Base-by-base conservation (phyloP, 1,140 invertebrate genomes). In the Hypsibius dujardini region DNA sequence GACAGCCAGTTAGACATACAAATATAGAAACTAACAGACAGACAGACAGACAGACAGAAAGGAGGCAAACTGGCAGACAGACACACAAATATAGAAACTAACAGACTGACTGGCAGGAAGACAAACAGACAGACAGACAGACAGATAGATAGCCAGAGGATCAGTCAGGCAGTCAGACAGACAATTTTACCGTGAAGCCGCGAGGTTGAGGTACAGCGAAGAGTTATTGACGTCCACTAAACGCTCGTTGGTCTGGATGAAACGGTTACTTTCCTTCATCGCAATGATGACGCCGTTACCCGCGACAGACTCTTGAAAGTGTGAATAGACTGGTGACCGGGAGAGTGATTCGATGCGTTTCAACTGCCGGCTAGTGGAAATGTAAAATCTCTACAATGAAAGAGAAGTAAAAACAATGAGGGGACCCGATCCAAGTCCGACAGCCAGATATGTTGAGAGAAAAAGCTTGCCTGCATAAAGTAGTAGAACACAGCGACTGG, bases 321-420 rank as follows among this genome's bases (percentile, higher is more conserved):
- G 94, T 1, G 93, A 95, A 80, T 95, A 98, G 76, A 98, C 96
- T 0, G 95, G 95, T 7, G 93, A 97, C 69, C 93, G 84, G n/a
- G 90, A 92, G 0, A 95, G 87, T 0, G 94, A 97, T 79, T 98
- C 94, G 46, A 98, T 78, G 60, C 95, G 84, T 82, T 95, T 97
- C 71, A 98, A 79, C 78, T 98, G 95, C 46, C 95, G 81, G 1
- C 93, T 96, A 0, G 93, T 90, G 1, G 87, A 83, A 69, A 98
- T 90, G 79, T 97, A 98, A 81, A 96, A 93, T 74, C 90, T 86
- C 85, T 96, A 86, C 40, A 81, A 76, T 28, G 28, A 28, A 28
- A 28, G 28, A 28, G 28, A 28, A 28, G 28, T 28, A 28, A 28
- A 28, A 28, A 28, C 28, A 28, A 28, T 28, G 28, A 28, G 28